A percentile compares a stretch with the other conserved stretches of the same genome.
These are phyloP conservation scores for Epizoanthus illoricatus DNA, from an alignment of 92 coral and sea anemone species.

Conservation along the genomic window DNA sequence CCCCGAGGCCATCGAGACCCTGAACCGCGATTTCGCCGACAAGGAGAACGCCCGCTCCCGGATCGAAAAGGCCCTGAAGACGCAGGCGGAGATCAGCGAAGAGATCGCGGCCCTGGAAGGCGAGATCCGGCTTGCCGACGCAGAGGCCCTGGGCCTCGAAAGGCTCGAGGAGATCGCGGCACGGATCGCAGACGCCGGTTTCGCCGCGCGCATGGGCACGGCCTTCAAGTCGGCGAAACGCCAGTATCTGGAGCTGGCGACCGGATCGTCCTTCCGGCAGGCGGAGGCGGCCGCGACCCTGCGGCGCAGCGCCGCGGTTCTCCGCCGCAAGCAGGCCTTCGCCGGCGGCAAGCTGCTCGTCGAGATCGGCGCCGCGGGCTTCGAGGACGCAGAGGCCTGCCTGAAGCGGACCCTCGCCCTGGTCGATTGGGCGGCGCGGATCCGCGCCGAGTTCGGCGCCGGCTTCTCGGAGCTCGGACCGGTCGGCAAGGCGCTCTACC, in stretches of 20 bases:
- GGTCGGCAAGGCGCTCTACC: constrained; percentile 12
- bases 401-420: constrained; percentile 12
- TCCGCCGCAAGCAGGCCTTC: constrained; percentile 9
- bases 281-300: constrained; percentile 16
- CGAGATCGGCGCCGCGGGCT: constrained; percentile 11
- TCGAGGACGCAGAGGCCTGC: background rate
- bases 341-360: constrained; percentile 1
- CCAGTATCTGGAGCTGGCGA: background rate
- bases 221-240: constrained; percentile 13
- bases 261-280: background rate
- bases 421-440: too few relatives aligned
- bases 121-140: too few relatives aligned
- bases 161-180: too few relatives aligned
- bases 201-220: background rate
- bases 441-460: background rate
- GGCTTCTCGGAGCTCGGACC: constrained; percentile 3
- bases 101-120: too few relatives aligned
- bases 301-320: background rate
- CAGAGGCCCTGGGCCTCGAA: too few relatives aligned
- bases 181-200: too few relatives aligned
- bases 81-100: too few relatives aligned
- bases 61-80: too few relatives aligned
- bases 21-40: too few relatives aligned
- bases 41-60: too few relatives aligned
- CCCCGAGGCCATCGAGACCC: too few relatives aligned